Conservation (phyloP, 2,797 vertebrate species). For the Pseudomugil tenellus region DNA sequence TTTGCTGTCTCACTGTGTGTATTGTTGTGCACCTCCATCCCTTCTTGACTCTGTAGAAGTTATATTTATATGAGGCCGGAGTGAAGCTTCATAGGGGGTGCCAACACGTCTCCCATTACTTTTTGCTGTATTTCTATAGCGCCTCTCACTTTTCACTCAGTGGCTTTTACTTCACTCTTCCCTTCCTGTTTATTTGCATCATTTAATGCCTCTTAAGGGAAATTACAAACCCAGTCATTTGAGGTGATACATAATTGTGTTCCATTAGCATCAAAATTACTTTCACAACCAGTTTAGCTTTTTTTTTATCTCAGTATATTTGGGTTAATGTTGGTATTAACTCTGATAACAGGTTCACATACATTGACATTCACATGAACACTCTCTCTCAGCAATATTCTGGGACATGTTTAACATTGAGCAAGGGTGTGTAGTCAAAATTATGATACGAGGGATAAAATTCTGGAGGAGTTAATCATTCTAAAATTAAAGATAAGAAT, state of each 20-base stretch:
- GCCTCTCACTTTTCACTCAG: constrained; percentile 10
- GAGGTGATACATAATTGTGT: background rate
- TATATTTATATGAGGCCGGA: constrained; percentile 42
- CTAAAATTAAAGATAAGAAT: too few relatives aligned
- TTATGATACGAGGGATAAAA: too few relatives aligned
- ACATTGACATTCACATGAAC: background rate
- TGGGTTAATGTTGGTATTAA: background rate
- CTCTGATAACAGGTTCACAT: background rate
- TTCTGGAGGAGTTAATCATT: too few relatives aligned
- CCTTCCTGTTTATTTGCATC: constrained; percentile 6
- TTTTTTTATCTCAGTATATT: background rate
- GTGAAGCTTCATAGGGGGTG: constrained; percentile 9
- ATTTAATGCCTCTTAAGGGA: background rate
- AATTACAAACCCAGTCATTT: background rate
- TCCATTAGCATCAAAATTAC: background rate
- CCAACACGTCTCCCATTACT: constrained; percentile 27
- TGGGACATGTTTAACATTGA: constrained; percentile 19
- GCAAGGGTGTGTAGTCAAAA: constrained; percentile 47
- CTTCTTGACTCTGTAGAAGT: constrained; percentile 22
- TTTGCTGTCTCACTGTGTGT: constrained; percentile 48
- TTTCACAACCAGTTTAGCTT: background rate
- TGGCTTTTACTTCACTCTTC: constrained; percentile 34
- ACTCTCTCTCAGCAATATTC: constrained; percentile 22
- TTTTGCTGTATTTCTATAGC: constrained; percentile 14
- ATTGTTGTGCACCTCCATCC: constrained; percentile 26